Base-by-base conservation (phyloP, 2,888 invertebrate genomes). In the Gibbula magus region DNA sequence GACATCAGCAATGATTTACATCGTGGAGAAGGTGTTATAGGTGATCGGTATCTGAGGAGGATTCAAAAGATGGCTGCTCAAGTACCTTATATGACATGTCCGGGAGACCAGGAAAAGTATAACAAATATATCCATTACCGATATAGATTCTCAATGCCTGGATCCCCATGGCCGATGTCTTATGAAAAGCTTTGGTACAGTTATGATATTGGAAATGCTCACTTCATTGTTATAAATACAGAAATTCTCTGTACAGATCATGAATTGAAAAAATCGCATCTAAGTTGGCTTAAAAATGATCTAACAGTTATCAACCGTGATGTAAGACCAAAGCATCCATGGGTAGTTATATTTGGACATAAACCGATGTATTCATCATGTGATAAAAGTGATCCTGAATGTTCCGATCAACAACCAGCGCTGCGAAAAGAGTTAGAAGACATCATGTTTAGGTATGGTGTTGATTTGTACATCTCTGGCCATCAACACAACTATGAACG, bases 191-290 rank as follows among this genome's bases (percentile, higher is more conserved):
- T 92, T n/a, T 91, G 91, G 90, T 93, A 92, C 85, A 91, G 91
- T 75, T 74, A 90, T 51, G 86, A 91, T 79, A 85, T 91, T 35
- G 92, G 92, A 7, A 89, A 89, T 8, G 88, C 90, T 10, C 92
- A 91, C 80, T 89, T 91, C 82, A 84, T 91, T 25, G 81, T 87
- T 22, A 85, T 89, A 75, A 88, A 88, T 51, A 87, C 91, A 3
- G 90, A 91, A 78, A 86, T 88, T 2, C 88, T 90, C 67, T 85
- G 87, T 66, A 67, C 79, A 45, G 79, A 78, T 70, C 94, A 95
- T 16, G 95, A 95, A 85, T 97, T 97, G 93, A 97, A 86, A 66
- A 81, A 86, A 1, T 67, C 81, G 4, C 87, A 88, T 82, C 77
- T 89, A 32, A 76, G 80, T 7, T 91, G 91, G 91, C 80, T 91